Base-by-base conservation (phyloP, 2,888 invertebrate genomes). In the Capitulum mitella region DNA sequence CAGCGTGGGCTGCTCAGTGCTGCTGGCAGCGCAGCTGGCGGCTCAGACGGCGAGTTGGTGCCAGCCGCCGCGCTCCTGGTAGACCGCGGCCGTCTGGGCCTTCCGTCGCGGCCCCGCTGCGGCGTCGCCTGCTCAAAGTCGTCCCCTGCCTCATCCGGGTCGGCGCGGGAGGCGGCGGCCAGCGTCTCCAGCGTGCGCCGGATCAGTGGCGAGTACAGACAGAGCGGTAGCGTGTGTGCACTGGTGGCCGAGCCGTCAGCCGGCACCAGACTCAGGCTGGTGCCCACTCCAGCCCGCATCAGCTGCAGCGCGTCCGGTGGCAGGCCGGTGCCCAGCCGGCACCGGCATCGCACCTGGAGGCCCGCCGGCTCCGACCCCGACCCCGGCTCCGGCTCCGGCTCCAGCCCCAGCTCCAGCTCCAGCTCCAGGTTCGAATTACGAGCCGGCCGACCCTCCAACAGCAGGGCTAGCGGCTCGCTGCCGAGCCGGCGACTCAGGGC, bases 151-250 rank as follows among this genome's bases (percentile, higher is more conserved):
- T n/a, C n/a, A n/a, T n/a, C n/a, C n/a, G n/a, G n/a, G n/a, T n/a
- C n/a, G n/a, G n/a, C n/a, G n/a, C n/a, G 3, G 10, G 29, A 29
- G 12, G 32, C 29, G 29, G 29, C 10, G 16, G 64, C 34, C 22
- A 64, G 64, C 1, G 64, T 64, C 37, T 64, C 64, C 19, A 37
- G 37, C 34, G 37, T 37, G 16, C 64, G 64, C 22, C 64, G 32
- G 64, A 64, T 32, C 8, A 34, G 34, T 8, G 64, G 64, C 34
- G 64, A 64, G 64, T 64, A 64, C 34, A 64, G 16, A n/a, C 64
- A 64, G 64, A 64, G 64, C 37, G 64, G 19, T 37, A 64, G 64
- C 37, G 19, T 64, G 64, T 64, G 64, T 19, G 64, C 64, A 37
- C 37, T 34, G 34, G 37, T 37, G 3, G 34, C 2, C 22, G 14